Base-by-base conservation (phyloP, 1,140 invertebrate species). In the Pissodes strobi region DNA sequence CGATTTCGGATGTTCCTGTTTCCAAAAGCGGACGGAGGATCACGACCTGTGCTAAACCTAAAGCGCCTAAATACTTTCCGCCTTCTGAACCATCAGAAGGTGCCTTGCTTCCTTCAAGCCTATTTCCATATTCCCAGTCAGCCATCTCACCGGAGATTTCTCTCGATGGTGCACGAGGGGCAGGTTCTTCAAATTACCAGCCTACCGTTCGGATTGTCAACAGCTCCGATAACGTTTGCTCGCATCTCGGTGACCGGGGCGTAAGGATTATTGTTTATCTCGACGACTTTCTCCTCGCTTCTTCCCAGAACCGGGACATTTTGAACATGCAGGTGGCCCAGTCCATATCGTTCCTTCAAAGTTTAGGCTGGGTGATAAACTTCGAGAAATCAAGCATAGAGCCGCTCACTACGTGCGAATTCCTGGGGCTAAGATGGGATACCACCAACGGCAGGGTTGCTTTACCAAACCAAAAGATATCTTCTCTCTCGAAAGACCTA, bases 131-230 rank as follows among this genome's bases (percentile, higher is more conserved):
- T 62, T 3, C 59, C 49, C 2, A 43, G 53, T 23, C 52, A 52
- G 38, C 2, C 8, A 1, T 21, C 41, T 21, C 73, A 73, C 57
- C 66, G 59, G 5, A 70, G 66, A 51, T 72, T 64, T 45, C 49
- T 68, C 1, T 55, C 45, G 21, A 18, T 73, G 9, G 25, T 34
- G 1, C 57, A 53, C 45, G 37, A 46, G 17, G 48, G 45, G 6
- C 17, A 12, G 38, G 6, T 76, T 1, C 23, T 66, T 3, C 55
- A 76, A 49, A 74, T 77, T 68, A 76, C 69, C 0, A 77, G 75
- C 53, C 65, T 76, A 68, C 51, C 8, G 69, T 68, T 13, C 69
- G 68, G 1, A 43, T 76, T 34, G 49, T 71, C 6, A 72, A 64
- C 25, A 37, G 75, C 18, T 61, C 58, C 19, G 74, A 72, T 37